These are phyloP conservation scores for Megalops atlanticus DNA, from an alignment of 2,113 vertebrate species.

Conservation along the genomic window DNA sequence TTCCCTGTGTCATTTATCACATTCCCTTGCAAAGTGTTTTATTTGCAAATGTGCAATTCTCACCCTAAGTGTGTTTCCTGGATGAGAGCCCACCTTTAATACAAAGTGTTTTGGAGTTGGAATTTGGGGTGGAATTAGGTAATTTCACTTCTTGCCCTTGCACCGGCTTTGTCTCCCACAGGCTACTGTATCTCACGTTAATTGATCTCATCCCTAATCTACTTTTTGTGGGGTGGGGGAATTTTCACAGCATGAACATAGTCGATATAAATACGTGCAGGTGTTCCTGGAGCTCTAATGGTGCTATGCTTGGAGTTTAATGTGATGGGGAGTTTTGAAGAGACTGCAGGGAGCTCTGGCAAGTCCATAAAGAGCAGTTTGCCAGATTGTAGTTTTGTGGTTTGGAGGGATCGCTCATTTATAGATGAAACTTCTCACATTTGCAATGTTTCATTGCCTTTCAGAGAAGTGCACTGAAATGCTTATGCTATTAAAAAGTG, in stretches of 20 bases:
- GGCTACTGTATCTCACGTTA: not conserved
- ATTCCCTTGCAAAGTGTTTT: too few relatives aligned
- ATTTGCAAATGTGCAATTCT: too few relatives aligned
- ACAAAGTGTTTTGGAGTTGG: not conserved
- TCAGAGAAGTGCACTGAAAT: slow-evolving; percentile 5
- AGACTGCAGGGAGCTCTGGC: not conserved
- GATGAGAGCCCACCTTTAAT: too few relatives aligned
- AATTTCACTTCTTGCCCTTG: not conserved
- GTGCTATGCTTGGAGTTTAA: not conserved
- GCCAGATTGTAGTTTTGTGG: not conserved
- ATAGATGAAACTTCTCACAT: not conserved
- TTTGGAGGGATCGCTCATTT: slow-evolving; percentile 13
- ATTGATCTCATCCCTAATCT: not conserved
- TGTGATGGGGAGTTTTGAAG: not conserved
- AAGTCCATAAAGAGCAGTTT: not conserved
- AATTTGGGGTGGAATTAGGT: not conserved
- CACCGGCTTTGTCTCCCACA: not conserved
- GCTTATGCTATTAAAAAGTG: not conserved
- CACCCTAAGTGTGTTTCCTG: too few relatives aligned
- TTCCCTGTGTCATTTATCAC: too few relatives aligned
- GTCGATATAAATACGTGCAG: not conserved
- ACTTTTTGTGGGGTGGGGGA: not conserved
- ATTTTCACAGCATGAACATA: not conserved
- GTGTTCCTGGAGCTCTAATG: not conserved
- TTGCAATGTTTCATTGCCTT: not conserved